Evolutionary conservation across 2,113 vertebrate species (phyloP).

Genomic region (Puffinus mauretanicus): DNA sequence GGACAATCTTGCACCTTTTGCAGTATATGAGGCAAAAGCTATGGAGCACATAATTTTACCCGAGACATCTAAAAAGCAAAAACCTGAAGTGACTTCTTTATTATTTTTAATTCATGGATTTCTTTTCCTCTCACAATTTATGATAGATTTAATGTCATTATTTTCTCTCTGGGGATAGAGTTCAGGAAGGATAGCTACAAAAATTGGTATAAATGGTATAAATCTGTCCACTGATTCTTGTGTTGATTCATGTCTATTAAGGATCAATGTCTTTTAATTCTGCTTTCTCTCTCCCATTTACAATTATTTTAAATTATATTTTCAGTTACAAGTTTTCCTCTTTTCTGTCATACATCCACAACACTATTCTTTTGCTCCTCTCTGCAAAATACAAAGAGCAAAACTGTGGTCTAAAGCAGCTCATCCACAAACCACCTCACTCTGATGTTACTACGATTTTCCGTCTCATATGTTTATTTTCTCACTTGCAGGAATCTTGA

Average conservation of each 20-base stretch:
- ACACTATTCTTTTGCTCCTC: background rate
- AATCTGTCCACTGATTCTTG: background rate
- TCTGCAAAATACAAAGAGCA: background rate
- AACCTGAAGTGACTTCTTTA: background rate
- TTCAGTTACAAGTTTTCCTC: background rate
- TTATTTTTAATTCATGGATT: background rate
- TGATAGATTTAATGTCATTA: background rate
- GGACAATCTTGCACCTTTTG: background rate
- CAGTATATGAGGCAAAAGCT: background rate
- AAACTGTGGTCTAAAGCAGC: conserved; percentile 12
- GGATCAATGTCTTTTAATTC: background rate
- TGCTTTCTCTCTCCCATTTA: background rate
- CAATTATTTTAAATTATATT: background rate
- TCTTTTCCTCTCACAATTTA: background rate
- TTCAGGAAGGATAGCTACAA: background rate
- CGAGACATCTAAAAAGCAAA: background rate
- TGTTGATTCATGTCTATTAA: background rate
- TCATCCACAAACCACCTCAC: background rate
- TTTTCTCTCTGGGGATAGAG: background rate
- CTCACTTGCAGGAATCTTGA: conserved; percentile 45
- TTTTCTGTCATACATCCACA: background rate
- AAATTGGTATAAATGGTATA: background rate
- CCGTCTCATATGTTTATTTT: conserved; percentile 27
- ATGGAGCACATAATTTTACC: background rate
- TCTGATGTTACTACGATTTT: conserved; percentile 12